A percentile compares a stretch with the other conserved stretches of the same genome.
phyloP scores from a whole-genome alignment of 1,140 invertebrate genomes.

The Caenorhabditis elegans region WBcel235 BX284605.5:2246501-2247000 shows the following conservation, averaged over 20 bases:
- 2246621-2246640: slow-evolving; percentile 73
- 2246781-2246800: slow-evolving; percentile 48
- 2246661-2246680: slow-evolving; percentile 79
- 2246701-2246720: slow-evolving; percentile 62
- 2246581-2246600: slow-evolving; percentile 82
- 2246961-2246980: no score
- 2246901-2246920: no score
- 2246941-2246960: no score
- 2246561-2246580: no score
- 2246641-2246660: no score
- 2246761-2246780: slow-evolving; percentile 47
- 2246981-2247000: no score
- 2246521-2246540: slow-evolving; percentile 77
- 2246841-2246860: no score
- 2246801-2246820: slow-evolving; percentile 36
- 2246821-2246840: no score
- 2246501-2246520: slow-evolving; percentile 35
- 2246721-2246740: slow-evolving; percentile 45
- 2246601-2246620: not conserved
- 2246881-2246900: no score
- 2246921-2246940: no score
- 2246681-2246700: slow-evolving; percentile 78
- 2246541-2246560: slow-evolving; percentile 70
- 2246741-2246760: slow-evolving; percentile 44
- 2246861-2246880: no score